Percentiles rank a stretch among this genome's conserved stretches.
phyloP scores from a whole-genome alignment of 2,797 vertebrate genomes.

The Buceros bicornis region DNA sequence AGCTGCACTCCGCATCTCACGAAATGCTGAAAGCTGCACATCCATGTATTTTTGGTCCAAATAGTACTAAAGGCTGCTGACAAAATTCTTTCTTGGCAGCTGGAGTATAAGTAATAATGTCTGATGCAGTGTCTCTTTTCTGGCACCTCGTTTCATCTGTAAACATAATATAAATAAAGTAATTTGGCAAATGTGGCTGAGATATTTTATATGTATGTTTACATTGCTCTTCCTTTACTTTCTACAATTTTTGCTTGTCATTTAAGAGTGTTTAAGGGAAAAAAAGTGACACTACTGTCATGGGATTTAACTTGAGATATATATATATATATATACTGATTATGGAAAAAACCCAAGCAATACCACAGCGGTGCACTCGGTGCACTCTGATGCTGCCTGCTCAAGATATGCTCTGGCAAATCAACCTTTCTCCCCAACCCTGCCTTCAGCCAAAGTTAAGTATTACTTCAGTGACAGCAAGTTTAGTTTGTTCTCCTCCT shows the following conservation, averaged over 20 bases:
- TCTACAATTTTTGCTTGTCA: neutral
- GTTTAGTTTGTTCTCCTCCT: neutral
- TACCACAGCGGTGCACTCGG: neutral
- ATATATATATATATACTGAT: neutral
- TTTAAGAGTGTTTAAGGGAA: neutral
- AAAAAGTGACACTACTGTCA: neutral
- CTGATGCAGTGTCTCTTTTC: constrained; percentile 20
- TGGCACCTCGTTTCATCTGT: constrained; percentile 36
- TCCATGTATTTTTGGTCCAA: constrained; percentile 1
- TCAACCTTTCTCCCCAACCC: neutral
- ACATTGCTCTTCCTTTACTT: neutral
- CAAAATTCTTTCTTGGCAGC: constrained; percentile 22
- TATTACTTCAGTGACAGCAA: neutral
- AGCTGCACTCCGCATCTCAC: neutral
- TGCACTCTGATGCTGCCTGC: neutral
- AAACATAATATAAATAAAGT: constrained; percentile 73
- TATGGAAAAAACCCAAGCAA: neutral
- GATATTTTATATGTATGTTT: constrained; percentile 10
- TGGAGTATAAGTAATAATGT: constrained; percentile 13
- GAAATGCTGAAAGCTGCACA: neutral
- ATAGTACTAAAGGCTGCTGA: constrained; percentile 31
- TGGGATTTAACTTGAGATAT: neutral
- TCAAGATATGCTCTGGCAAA: neutral
- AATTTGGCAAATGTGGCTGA: constrained; percentile 18
- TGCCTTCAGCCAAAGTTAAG: neutral